Base-by-base conservation (phyloP, 1,140 invertebrate genomes). In the Chelonus insularis region DNA sequence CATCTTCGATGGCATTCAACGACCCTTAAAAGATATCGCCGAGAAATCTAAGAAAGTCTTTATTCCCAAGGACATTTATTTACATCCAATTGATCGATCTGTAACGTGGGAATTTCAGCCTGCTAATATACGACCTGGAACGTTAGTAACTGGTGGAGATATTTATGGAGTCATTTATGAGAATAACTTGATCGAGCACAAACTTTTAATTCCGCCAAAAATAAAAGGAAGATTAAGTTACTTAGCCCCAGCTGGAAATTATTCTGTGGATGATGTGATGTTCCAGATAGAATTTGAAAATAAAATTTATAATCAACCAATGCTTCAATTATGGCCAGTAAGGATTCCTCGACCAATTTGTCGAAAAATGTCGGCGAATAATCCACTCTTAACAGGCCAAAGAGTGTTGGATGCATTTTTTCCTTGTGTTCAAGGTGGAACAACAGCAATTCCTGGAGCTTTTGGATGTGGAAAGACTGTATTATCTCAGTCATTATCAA, bases 381-480 rank as follows among this genome's bases (percentile, higher is more conserved):
- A 89, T 76, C 91, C 91, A 8, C 82, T 93, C 7, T 76, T 93
- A 2, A 92, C 90, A 65, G 91, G 91, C 16, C 91, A 92, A 75
- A 79, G 91, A 67, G 89, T 93, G 5, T 73, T 93, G 12, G 91
- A 93, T 77, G 84, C 89, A 34, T 79, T 93, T 1, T 93, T 92
- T 80, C 91, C 91, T 34, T 87, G 88, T 78, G 88, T 91, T n/a
- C 88, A 91, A 72, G 91, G 91, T 57, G 90, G 90, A 58, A 93
- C 89, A 14, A 91, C 90, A n/a, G 91, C 91, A 39, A 91, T 93
- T 76, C 91, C 91, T 14, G 91, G 90, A 54, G 91, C 91, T 75
- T 93, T 93, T 75, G 91, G 91, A 67, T 93, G 91, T 80, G 91
- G 91, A 51, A 93, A 93, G 81, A 93, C 91, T 77, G 91, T 92